Percentiles rank a stretch among this genome's conserved stretches.
Conservation (phyloP, 1,140 invertebrate genomes). For the Zaprionus inermis region DNA sequence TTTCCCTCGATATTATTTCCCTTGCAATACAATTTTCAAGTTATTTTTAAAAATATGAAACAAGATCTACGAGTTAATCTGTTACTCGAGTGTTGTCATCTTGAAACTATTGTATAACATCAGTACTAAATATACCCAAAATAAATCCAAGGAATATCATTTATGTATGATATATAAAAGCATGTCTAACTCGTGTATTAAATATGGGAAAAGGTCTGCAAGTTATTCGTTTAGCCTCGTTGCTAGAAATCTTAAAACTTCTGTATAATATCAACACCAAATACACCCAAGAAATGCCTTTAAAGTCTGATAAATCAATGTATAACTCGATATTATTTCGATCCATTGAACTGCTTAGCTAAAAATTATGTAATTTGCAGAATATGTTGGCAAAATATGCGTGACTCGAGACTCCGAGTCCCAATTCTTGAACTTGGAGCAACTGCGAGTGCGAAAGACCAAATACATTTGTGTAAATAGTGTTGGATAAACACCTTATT, state of each 20-base stretch:
- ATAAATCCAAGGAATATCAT: too few species aligned
- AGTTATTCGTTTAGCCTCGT: too few species aligned
- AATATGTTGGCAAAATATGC: not conserved
- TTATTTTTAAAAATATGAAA: not conserved
- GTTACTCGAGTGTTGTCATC: not conserved
- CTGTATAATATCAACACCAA: too few species aligned
- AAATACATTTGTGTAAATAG: slow-evolving; percentile 51
- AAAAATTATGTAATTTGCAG: slow-evolving; percentile 50
- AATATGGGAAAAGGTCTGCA: too few species aligned
- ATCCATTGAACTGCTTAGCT: not conserved
- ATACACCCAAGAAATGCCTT: too few species aligned
- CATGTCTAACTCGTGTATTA: too few species aligned
- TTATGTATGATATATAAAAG: too few species aligned
- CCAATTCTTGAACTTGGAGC: not conserved
- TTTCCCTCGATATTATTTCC: too few species aligned
- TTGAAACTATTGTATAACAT: not conserved
- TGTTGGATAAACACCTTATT: slow-evolving; percentile 6
- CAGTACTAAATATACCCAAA: too few species aligned
- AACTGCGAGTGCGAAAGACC: slow-evolving; percentile 10
- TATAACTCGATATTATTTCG: not conserved
- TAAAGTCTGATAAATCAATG: too few species aligned
- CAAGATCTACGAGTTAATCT: not conserved
- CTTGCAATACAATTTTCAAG: too few species aligned
- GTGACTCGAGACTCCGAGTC: not conserved
- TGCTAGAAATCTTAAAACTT: too few species aligned